phyloP scores from a whole-genome alignment of 2,888 invertebrate species.

The Leptinotarsa peninsularis region DNA sequence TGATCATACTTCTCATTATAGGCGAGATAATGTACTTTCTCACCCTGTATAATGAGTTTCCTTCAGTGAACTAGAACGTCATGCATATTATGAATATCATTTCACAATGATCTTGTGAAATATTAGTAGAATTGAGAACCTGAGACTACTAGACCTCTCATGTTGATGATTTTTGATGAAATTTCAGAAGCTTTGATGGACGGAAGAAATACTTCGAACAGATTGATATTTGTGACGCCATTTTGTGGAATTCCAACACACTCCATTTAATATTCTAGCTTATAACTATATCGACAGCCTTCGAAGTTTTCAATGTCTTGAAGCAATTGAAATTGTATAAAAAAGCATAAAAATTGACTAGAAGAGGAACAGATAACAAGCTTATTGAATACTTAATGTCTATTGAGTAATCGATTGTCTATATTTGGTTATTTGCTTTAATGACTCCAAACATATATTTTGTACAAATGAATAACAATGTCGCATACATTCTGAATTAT shows the following conservation, averaged over 20 bases:
- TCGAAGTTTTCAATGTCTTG: constrained; percentile 51
- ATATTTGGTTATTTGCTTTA: constrained; percentile 36
- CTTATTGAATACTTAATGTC: constrained; percentile 41
- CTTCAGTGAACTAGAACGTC: no score
- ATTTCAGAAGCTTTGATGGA: background rate
- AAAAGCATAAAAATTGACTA: constrained; percentile 58
- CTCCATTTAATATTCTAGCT: constrained; percentile 24
- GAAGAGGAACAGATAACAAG: constrained; percentile 60
- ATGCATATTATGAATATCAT: no score
- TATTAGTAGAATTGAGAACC: background rate
- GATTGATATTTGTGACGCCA: background rate
- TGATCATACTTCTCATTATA: no score
- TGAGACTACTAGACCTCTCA: no score
- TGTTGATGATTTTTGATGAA: no score
- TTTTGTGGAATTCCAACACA: constrained; percentile 29
- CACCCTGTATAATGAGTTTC: no score
- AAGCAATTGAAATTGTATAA: constrained; percentile 49
- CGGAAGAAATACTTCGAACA: background rate
- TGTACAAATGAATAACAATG: background rate
- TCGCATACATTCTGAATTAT: background rate
- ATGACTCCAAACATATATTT: constrained; percentile 6
- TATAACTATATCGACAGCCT: constrained; percentile 57
- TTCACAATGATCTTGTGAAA: background rate
- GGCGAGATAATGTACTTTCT: no score
- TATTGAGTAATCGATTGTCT: constrained; percentile 52